phyloP scores from a whole-genome alignment of 2,888 invertebrate genomes.

The Brachyptera putata region DNA sequence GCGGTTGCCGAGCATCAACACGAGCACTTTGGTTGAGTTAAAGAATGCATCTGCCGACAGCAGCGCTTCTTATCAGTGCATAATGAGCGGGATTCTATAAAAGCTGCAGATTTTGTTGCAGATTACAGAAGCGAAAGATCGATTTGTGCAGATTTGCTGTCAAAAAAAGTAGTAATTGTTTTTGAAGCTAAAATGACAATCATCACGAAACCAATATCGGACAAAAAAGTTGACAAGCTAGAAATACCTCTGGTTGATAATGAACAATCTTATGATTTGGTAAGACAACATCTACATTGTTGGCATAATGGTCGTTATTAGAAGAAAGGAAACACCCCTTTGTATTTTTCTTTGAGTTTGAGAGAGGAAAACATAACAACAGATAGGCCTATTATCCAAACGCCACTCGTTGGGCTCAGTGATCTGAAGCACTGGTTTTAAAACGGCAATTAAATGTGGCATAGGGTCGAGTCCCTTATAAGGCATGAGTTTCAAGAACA shows the following conservation, averaged over 20 bases:
- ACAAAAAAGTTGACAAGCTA: slow-evolving; percentile 65
- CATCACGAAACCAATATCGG: slow-evolving; percentile 67
- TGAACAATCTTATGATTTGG: slow-evolving; percentile 37
- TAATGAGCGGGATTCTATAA: background rate
- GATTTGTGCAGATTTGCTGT: background rate
- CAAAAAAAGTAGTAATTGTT: background rate
- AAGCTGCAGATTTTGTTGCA: background rate
- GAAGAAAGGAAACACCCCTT: slow-evolving; percentile 14
- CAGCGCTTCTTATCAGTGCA: background rate
- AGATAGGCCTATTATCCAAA: too few relatives aligned
- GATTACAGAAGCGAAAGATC: slow-evolving; percentile 5
- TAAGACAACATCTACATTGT: slow-evolving; percentile 20
- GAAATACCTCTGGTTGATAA: slow-evolving; percentile 61
- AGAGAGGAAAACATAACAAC: background rate
- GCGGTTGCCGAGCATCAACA: too few relatives aligned
- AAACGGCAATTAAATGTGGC: too few relatives aligned
- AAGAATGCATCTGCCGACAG: background rate
- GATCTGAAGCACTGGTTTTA: too few relatives aligned
- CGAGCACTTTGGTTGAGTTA: too few relatives aligned
- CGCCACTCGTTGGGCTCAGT: background rate
- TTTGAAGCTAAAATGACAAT: slow-evolving; percentile 64
- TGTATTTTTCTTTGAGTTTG: background rate
- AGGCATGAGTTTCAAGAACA: too few relatives aligned
- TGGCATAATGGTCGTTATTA: background rate
- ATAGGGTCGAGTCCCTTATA: too few relatives aligned